A percentile compares a stretch with the other conserved stretches of the same genome.
phyloP scores from a whole-genome alignment of 2,797 vertebrate genomes.

The Chrysocyon brachyurus region DNA sequence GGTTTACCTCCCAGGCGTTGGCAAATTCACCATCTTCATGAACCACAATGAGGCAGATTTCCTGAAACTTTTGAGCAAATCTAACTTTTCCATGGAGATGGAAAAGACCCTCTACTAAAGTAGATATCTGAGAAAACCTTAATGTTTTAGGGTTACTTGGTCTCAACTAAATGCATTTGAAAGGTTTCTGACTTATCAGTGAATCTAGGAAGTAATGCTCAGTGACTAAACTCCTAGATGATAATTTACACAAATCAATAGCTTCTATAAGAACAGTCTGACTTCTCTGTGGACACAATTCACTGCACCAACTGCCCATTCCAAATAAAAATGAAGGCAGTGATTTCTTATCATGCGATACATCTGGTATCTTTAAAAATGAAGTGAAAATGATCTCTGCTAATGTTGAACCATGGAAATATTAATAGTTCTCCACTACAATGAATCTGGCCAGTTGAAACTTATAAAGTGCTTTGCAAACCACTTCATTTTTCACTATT shows the following conservation, averaged over 20 bases:
- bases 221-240: neutral
- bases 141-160: neutral
- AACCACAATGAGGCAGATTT: neutral
- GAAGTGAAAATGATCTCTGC: neutral
- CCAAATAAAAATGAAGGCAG: neutral
- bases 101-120: neutral
- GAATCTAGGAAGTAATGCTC: neutral
- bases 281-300: neutral
- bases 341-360: neutral
- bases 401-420: neutral
- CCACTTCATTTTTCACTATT: neutral
- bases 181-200: neutral
- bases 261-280: slow-evolving; percentile 4
- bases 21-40: neutral
- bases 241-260: neutral
- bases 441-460: neutral
- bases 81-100: neutral
- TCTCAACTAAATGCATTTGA: neutral
- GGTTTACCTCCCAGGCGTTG: neutral
- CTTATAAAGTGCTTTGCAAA: neutral
- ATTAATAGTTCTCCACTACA: neutral
- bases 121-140: neutral
- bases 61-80: neutral
- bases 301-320: neutral
- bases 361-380: neutral